Evolutionary conservation across 35 echinoderm and acorn worm species (phyloP).

Genomic region (Hemicentrotus pulcherrimus): DNA sequence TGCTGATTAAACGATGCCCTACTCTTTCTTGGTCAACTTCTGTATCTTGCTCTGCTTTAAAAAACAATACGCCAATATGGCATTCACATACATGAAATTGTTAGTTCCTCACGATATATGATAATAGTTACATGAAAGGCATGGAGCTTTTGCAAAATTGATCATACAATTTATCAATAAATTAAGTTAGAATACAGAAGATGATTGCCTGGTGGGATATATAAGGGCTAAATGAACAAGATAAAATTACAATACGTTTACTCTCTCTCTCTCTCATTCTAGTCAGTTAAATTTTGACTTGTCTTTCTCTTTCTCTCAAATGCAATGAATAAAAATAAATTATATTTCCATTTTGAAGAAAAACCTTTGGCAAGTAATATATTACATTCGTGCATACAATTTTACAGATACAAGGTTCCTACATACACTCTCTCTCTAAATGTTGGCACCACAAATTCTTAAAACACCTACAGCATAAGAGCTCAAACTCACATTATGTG

Average conservation of each 20-base stretch:
- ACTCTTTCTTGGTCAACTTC: background rate
- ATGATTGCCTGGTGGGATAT: background rate
- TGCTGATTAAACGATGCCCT: background rate
- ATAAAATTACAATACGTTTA: background rate
- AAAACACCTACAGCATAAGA: background rate
- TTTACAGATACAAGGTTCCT: background rate
- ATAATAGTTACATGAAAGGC: background rate
- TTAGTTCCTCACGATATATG: background rate
- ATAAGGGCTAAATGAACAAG: background rate
- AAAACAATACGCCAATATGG: background rate
- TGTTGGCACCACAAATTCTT: background rate
- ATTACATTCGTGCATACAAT: conserved; percentile 45
- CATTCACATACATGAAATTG: background rate
- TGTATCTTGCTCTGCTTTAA: background rate
- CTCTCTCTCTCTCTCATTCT: background rate
- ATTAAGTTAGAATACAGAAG: background rate
- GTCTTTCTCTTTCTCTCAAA: background rate
- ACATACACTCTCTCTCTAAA: background rate
- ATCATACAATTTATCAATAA: background rate
- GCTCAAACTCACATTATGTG: background rate
- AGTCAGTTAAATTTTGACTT: background rate
- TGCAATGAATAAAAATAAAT: background rate
- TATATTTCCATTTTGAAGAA: background rate
- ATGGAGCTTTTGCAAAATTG: background rate
- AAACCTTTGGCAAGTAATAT: conserved; percentile 41